Evolutionary conservation across 1,140 invertebrate genomes (phyloP), one percentile per base, ranked within the genome.

Genomic region (Pararge aegeria): DNA sequence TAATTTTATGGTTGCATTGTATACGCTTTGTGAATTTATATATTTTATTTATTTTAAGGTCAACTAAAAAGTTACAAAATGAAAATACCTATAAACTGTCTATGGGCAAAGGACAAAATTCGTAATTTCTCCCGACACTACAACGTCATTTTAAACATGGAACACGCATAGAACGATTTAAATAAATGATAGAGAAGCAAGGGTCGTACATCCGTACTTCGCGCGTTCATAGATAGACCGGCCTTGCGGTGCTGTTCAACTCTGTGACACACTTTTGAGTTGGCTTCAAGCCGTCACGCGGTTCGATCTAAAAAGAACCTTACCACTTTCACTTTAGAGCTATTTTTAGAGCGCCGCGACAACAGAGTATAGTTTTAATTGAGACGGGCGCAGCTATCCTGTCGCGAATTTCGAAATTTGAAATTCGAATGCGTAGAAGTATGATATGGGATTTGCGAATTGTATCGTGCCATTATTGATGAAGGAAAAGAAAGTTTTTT

Each of bases 231-330:
- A 86, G 83, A 88, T 85, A 88, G 78, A 73, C 65, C 80, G 82
- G 79, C 85, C 85, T 88, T 88, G 85, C 75, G 70, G 72, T 77
- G 80, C 75, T 83, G 69, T 84, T 87, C 81, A 84, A 88, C 81
- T 84, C 80, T 72, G 75, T 88, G 85, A 88, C 85, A 88, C 75
- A 88, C 80, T 86, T 88, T 85, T 81, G 78, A 85, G 67, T 87
- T 88, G 85, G 85, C 85, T 83, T 71, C 70, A 74, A 75, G 82
- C 82, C 85, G 75, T 74, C 61, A 38, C 30, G 16, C 34, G 46
- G 30, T 56, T 58, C 80, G 76, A 69, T 50, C 52, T 46, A 72
- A 74, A 76, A 62, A 49, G 61, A 62, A 71, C 73, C 66, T 66
- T 86, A 77, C 64, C 10, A 20, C 55, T 13, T 57, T 53, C 1